Evolutionary conservation across 2,797 vertebrate species (phyloP), one percentile per base, ranked within the genome.

Genomic region (Pterois miles): DNA sequence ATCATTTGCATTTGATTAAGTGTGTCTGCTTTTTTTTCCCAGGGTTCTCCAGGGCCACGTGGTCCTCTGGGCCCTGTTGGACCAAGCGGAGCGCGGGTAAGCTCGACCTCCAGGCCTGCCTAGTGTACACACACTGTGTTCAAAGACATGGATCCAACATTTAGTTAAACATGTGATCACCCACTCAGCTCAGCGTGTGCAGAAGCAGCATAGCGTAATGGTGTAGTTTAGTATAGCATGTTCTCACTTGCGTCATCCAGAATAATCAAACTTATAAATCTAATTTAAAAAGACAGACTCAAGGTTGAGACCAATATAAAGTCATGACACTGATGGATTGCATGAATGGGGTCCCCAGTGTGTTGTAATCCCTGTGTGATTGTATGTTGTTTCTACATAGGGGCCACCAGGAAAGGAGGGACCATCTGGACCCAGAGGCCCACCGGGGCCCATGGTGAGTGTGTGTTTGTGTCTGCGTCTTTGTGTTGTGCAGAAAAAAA

Each of bases 341-440:
- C 87, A 85, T 68, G 77, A 53, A 77, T 36, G 40, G 36, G 10
- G 68, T 82, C 86, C 84, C 86, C 38, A 27, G 80, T 65, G 91
- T 88, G 75, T 87, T 91, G 65, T 87, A 86, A 78, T 77, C 71
- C 65, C 76, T 53, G 81, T 88, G 63, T 91, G 78, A 93, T 86
- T 80, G 78, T 78, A 65, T 92, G 71, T 91, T 94, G 77, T 93
- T 90, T 86, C 83, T 89, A 20, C 82, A 71, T 65, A 99, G 98
- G 98, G 98, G 82, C 97, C 96, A 91, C 97, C 96, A 90, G 98
- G 98, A 95, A 99, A 98, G 92, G 98, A 99, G 88, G 98, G 98
- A 86, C 80, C 94, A 76, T 95, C 97, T 93, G 98, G 98, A 94
- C 98, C 98, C 48, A 96, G 98, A 95, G 98, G 98, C 58, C 97